Evolutionary conservation across 2,888 invertebrate genomes (phyloP), one percentile per base, ranked within the genome.

Genomic region (Platerodrilus igneus): DNA sequence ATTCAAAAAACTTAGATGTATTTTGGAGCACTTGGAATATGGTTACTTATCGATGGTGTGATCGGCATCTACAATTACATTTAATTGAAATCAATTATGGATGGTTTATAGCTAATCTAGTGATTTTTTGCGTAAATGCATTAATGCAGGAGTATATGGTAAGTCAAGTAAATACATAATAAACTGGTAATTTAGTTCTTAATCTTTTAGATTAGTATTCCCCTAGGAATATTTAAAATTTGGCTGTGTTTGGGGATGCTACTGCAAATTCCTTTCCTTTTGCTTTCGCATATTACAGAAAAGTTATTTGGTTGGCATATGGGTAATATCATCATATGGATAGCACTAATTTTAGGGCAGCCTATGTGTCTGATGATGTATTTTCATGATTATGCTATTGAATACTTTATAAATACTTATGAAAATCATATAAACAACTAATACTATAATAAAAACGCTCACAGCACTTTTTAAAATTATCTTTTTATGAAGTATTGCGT

Each of bases 21-120:
- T 99, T 99, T 68, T 99, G 99, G 99, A 79, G 92, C 50, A 85
- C 86, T 22, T 99, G 99, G 99, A 99, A 99, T 69, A 81, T 93
- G 73, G 97, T 96, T 1, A 96, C 97, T 4, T 97, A 99, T 67
- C 76, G 86, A 52, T 95, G 94, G 93, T 90, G 90, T 9, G 78
- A 92, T 21, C 74, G 91, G 59, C 95, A 96, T 64, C 73, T 95
- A n/a, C 96, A 93, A 67, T 83, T 89, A 48, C 95, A 95, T 0
- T 73, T 94, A 55, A 80, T 93, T 0, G 81, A 79, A 53, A 76
- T 78, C 73, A 93, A 93, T 0, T 87, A 85, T 61, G 77, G 79
- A 33, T 85, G 81, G 59, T 69, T 70, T 0, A 66, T 75, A 3
- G 93, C 91, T 0, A 81, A 86, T 14, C 66, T 83, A 0, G 78